These are phyloP conservation scores for Bradysia coprophila DNA, from an alignment of 1,140 invertebrate species.

Conservation along the genomic window DNA sequence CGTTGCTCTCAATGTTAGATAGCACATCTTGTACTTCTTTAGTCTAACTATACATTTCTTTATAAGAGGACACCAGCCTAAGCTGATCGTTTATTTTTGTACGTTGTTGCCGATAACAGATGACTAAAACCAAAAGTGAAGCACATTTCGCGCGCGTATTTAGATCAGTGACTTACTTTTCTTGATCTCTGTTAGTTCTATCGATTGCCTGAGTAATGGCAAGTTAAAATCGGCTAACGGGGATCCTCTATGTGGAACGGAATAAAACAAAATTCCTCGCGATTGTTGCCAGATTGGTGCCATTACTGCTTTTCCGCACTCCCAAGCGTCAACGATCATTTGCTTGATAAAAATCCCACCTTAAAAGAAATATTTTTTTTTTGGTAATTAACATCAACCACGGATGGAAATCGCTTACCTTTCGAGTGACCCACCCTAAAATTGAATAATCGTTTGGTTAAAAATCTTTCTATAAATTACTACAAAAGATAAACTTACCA, in stretches of 20 bases:
- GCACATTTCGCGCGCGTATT: too few species aligned
- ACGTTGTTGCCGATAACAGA: too few species aligned
- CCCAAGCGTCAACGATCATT: slow-evolving; percentile 36
- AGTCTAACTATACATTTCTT: too few species aligned
- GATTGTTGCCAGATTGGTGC: slow-evolving; percentile 28
- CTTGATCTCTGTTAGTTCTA: slow-evolving; percentile 40
- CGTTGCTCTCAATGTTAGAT: too few species aligned
- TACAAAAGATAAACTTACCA: slow-evolving; percentile 21
- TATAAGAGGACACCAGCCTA: too few species aligned
- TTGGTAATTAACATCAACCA: too few species aligned
- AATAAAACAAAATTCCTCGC: slow-evolving; percentile 47
- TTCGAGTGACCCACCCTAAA: slow-evolving; percentile 47
- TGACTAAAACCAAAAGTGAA: too few species aligned
- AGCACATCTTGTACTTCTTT: too few species aligned
- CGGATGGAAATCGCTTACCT: too few species aligned
- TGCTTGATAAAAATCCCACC: slow-evolving; percentile 54
- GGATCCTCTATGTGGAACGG: slow-evolving; percentile 51
- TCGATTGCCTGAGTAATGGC: slow-evolving; percentile 36
- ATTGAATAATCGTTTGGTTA: not conserved
- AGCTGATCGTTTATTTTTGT: too few species aligned
- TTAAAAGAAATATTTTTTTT: too few species aligned
- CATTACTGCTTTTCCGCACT: slow-evolving; percentile 15
- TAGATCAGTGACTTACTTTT: slow-evolving; percentile 40
- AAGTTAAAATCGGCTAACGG: slow-evolving; percentile 42
- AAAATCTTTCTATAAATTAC: not conserved